Conservation (phyloP, 1,140 invertebrate genomes). For the Drosophila nigromelanica region DNA sequence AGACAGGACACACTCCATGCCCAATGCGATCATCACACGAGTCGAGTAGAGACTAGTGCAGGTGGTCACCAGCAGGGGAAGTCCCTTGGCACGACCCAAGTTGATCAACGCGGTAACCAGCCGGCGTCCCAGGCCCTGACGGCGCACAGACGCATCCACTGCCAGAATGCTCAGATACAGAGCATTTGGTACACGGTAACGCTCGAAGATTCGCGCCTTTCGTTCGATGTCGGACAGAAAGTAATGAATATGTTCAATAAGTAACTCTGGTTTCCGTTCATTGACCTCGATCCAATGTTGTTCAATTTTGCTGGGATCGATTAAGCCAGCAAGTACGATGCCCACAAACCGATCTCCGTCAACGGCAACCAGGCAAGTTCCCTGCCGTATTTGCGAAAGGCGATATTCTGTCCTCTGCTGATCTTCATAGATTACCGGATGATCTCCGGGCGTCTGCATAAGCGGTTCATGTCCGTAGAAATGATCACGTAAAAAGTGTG, state of each 20-base stretch:
- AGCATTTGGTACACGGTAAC: slow-evolving; percentile 29
- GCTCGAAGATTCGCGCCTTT: slow-evolving; percentile 43
- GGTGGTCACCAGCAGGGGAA: slow-evolving; percentile 46
- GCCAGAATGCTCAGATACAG: slow-evolving; percentile 57
- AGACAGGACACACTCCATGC: slow-evolving; percentile 54
- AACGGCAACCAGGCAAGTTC: slow-evolving; percentile 50
- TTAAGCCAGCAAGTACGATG: slow-evolving; percentile 40
- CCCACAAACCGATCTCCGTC: slow-evolving; percentile 48
- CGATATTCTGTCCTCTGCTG: slow-evolving; percentile 40
- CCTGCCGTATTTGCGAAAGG: slow-evolving; percentile 30
- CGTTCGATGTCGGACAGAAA: slow-evolving; percentile 47
- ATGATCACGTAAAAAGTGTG: slow-evolving; percentile 43
- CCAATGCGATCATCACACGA: slow-evolving; percentile 37
- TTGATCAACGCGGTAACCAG: slow-evolving; percentile 46
- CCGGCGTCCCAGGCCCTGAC: slow-evolving; percentile 49
- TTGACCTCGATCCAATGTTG: slow-evolving; percentile 33
- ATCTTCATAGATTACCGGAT: slow-evolving; percentile 25
- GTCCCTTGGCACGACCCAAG: slow-evolving; percentile 33
- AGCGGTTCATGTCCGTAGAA: slow-evolving; percentile 55
- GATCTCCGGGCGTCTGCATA: slow-evolving; percentile 44
- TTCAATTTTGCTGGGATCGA: slow-evolving; percentile 45
- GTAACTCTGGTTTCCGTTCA: slow-evolving; percentile 8
- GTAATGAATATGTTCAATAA: slow-evolving; percentile 18
- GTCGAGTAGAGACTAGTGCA: slow-evolving; percentile 55
- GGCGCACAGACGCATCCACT: slow-evolving; percentile 43